Percentiles rank a stretch among this genome's conserved stretches.
Conservation (phyloP, 64 coral and sea anemone genomes). For the Acropora tenuis region DNA sequence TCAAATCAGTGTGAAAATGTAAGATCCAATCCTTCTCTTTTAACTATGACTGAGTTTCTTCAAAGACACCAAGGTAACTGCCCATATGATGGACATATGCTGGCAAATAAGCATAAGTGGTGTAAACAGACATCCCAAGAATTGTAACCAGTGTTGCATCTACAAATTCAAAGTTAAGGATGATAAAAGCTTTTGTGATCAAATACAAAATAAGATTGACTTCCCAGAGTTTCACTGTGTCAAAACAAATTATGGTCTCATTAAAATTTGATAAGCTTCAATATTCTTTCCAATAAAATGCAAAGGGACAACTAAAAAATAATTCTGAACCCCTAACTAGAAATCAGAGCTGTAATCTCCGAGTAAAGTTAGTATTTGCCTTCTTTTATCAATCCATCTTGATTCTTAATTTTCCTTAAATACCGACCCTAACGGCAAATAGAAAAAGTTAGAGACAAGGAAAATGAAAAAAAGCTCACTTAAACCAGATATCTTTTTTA, state of each 20-base stretch:
- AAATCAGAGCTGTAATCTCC: too few species aligned
- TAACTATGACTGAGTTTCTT: not conserved
- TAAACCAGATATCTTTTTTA: too few species aligned
- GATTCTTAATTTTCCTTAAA: too few species aligned
- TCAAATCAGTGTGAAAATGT: not conserved
- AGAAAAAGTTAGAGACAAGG: too few species aligned
- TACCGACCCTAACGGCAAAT: too few species aligned
- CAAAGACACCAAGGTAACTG: slow-evolving; percentile 30
- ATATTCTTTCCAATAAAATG: too few species aligned
- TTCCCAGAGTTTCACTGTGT: not conserved
- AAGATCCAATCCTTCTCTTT: not conserved
- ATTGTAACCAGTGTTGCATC: slow-evolving; percentile 83
- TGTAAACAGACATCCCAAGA: slow-evolving; percentile 88
- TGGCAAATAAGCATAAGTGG: slow-evolving; percentile 89
- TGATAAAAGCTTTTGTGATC: not conserved
- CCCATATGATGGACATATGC: slow-evolving; percentile 48
- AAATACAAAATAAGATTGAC: not conserved
- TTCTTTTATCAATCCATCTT: too few species aligned
- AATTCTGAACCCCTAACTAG: too few species aligned
- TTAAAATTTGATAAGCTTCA: too few species aligned
- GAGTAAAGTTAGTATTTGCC: too few species aligned
- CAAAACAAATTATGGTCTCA: not conserved
- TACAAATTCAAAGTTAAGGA: slow-evolving; percentile 58
- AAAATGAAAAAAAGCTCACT: too few species aligned
- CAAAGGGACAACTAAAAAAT: too few species aligned